phyloP scores from a whole-genome alignment of 2,797 vertebrate genomes.

The Dendrocincla tyrannina region DNA sequence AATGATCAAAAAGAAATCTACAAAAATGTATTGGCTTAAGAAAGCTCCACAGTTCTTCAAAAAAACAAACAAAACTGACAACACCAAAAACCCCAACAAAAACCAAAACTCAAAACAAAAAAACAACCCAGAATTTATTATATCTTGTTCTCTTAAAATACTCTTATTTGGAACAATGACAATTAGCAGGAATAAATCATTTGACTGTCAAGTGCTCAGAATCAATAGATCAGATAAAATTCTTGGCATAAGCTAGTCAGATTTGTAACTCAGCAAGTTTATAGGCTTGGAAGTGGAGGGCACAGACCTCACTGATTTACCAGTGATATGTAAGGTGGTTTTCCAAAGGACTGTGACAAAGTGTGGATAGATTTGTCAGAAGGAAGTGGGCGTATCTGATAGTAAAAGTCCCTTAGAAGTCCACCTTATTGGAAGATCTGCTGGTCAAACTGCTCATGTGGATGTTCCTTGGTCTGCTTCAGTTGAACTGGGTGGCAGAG shows the following conservation, averaged over 20 bases:
- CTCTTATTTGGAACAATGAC: not conserved
- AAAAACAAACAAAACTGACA: not conserved
- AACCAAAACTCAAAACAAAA: not conserved
- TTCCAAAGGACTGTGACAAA: not conserved
- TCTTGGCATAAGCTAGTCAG: not conserved
- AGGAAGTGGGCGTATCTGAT: not conserved
- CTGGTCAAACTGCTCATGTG: fast-evolving
- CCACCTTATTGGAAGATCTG: not conserved
- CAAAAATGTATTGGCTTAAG: not conserved
- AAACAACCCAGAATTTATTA: not conserved
- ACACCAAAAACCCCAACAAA: fast-evolving
- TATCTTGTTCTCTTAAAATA: not conserved
- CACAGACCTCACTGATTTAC: not conserved
- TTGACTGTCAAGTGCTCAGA: not conserved
- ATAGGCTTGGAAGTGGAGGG: not conserved
- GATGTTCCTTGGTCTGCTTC: not conserved
- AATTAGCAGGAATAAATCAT: not conserved
- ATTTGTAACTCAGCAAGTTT: not conserved
- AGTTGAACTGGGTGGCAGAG: not conserved
- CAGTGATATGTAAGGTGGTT: fast-evolving
- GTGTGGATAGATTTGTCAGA: not conserved
- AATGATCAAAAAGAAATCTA: not conserved
- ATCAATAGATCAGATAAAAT: not conserved
- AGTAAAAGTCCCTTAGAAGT: not conserved
- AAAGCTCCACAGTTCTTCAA: not conserved